phyloP scores from a whole-genome alignment of 2,888 invertebrate species.

The Hirtodrosophila trivittata region DNA sequence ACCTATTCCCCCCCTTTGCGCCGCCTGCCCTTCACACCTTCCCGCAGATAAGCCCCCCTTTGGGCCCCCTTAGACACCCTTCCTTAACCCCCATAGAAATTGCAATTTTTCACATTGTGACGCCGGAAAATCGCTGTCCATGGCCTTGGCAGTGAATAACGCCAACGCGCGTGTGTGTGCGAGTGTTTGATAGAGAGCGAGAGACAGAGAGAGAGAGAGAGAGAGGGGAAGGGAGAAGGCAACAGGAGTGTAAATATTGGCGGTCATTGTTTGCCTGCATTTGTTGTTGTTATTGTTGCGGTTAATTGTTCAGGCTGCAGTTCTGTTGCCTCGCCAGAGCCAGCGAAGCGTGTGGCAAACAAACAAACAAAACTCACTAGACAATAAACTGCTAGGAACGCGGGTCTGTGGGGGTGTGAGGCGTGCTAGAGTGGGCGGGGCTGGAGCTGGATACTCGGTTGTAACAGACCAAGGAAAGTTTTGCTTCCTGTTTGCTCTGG shows the following conservation, averaged over 20 bases:
- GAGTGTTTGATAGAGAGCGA: not conserved
- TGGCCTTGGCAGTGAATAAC: slow-evolving; percentile 72
- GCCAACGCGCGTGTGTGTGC: not conserved
- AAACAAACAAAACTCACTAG: not conserved
- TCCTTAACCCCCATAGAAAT: slow-evolving; percentile 38
- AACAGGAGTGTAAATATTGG: slow-evolving; percentile 9
- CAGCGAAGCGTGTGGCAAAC: slow-evolving; percentile 61
- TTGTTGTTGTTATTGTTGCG: slow-evolving; percentile 29
- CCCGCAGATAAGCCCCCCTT: too few relatives aligned
- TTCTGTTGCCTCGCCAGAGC: slow-evolving; percentile 51
- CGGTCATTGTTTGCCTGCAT: slow-evolving; percentile 44
- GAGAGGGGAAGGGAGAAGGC: not conserved
- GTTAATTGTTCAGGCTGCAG: slow-evolving; percentile 51
- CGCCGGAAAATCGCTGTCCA: slow-evolving; percentile 30
- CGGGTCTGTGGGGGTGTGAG: too few relatives aligned
- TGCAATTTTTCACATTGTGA: slow-evolving; percentile 29
- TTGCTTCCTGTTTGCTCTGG: too few relatives aligned
- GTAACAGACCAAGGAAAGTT: too few relatives aligned
- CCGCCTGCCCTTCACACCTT: not conserved
- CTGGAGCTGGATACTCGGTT: too few relatives aligned
- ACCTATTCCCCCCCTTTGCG: not conserved
- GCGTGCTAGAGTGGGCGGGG: too few relatives aligned
- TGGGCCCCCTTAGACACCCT: too few relatives aligned
- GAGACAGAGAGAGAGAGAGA: not conserved
- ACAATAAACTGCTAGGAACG: too few relatives aligned